Percentiles rank a stretch among this genome's conserved stretches.
Evolutionary conservation across 2,113 vertebrate genomes (phyloP).

Genomic region (Perca schrenkii): DNA sequence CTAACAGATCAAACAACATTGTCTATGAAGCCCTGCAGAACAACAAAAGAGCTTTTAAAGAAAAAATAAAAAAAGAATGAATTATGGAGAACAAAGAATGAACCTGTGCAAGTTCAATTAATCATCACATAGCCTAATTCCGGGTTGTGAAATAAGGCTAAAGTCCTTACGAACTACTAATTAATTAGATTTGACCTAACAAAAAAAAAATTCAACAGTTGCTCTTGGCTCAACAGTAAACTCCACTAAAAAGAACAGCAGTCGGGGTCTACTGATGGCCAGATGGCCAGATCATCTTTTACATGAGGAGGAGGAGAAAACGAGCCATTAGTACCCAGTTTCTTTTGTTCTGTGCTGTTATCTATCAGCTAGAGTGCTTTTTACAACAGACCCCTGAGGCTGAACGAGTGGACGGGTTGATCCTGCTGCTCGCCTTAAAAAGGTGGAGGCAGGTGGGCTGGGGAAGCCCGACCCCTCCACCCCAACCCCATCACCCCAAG

Average conservation of each 20-base stretch:
- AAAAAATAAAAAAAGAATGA: neutral
- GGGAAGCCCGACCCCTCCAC: slow-evolving; percentile 12
- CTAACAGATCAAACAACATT: neutral
- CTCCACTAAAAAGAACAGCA: slow-evolving; percentile 42
- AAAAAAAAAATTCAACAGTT: slow-evolving; percentile 25
- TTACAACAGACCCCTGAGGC: slow-evolving; percentile 61
- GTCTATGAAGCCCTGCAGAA: neutral
- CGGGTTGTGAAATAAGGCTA: neutral
- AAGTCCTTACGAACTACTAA: neutral
- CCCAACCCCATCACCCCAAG: slow-evolving; percentile 16
- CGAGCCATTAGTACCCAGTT: slow-evolving; percentile 52
- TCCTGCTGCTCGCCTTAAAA: slow-evolving; percentile 60
- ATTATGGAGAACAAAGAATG: neutral
- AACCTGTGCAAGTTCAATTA: neutral
- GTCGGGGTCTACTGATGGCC: slow-evolving; percentile 29
- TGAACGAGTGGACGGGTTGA: slow-evolving; percentile 33
- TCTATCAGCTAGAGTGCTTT: slow-evolving; percentile 70
- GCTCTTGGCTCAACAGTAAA: slow-evolving; percentile 18
- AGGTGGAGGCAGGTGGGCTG: slow-evolving; percentile 68
- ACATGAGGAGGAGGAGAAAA: slow-evolving; percentile 64
- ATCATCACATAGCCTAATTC: neutral
- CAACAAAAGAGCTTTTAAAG: neutral
- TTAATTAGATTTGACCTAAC: slow-evolving; percentile 2
- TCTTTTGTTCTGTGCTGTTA: slow-evolving; percentile 69
- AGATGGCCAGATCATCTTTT: slow-evolving; percentile 70